Base-by-base conservation (phyloP, 2,888 invertebrate species). In the Idaea straminata region DNA sequence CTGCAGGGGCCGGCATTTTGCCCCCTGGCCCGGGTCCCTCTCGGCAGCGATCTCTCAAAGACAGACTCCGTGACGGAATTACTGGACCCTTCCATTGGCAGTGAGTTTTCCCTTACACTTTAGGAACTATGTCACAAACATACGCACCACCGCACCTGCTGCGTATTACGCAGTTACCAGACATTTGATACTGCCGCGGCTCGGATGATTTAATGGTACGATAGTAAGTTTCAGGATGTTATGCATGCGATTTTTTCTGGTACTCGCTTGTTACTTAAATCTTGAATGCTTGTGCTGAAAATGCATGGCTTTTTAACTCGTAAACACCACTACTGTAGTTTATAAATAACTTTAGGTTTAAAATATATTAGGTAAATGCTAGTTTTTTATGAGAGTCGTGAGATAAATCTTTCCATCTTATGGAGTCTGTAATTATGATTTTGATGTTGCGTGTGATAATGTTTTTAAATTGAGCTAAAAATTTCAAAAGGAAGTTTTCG, bases 11-110 rank as follows among this genome's bases (percentile, higher is more conserved):
- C 74, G 92, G 87, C 78, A 80, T 84, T 81, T 81, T 92, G 76
- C 92, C 92, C 65, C 87, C 91, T 25, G 92, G 91, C 38, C 91
- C 92, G 7, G 93, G 90, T 15, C 96, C 96, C 66, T 94, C 96
- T 69, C 93, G 96, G 66, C 96, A 96, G 81, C 94, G 96, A 70
- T 96, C 96, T 64, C 93, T 96, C 77, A 96, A 96, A 86, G 96
- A 96, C 85, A 94, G 96, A 66, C 95, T 96, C 64, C 94, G 96
- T 84, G 96, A 96, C 73, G 96, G 96, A 81, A 96, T 96, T 83
- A 95, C 96, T 62, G 95, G 96, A 86, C 95, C 96, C 79, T 95
- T 96, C 85, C 94, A 95, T 80, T 96, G 96, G 96, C 96, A 96
- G 96, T 96, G 93, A 96, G 96, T 96, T 71, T 77, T 67, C 58